phyloP scores from a whole-genome alignment of 2,797 vertebrate species.

The Coracias cyanogaster region DNA sequence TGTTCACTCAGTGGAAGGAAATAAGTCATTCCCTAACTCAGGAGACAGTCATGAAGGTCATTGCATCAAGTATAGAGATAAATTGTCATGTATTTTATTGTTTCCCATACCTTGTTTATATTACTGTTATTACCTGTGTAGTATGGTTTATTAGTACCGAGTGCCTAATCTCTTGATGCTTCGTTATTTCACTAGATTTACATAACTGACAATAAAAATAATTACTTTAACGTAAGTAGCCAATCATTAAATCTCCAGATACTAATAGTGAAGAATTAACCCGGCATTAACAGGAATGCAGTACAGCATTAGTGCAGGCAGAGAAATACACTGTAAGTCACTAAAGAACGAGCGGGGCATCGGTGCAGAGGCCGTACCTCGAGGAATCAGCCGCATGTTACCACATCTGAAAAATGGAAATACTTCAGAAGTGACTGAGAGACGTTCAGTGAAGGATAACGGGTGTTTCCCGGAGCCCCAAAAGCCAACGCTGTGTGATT shows the following conservation, averaged over 20 bases:
- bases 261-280: not conserved
- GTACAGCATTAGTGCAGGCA: not conserved
- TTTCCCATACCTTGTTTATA: not conserved
- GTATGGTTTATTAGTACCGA: not conserved
- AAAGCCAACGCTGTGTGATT: not conserved
- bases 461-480: not conserved
- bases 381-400: not conserved
- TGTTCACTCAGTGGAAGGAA: not conserved
- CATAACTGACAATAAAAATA: not conserved
- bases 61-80: not conserved
- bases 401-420: not conserved
- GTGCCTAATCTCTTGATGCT: not conserved
- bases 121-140: not conserved
- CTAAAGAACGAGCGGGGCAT: not conserved
- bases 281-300: not conserved
- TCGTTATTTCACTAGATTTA: not conserved
- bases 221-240: not conserved
- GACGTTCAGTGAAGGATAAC: rapidly evolving
- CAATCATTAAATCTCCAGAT: not conserved
- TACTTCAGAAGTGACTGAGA: not conserved
- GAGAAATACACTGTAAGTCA: not conserved
- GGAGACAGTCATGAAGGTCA: not conserved
- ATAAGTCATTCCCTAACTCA: not conserved
- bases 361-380: not conserved
- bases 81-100: not conserved